Conservation (phyloP, 1,140 invertebrate genomes). For the Listronotus oregonensis region DNA sequence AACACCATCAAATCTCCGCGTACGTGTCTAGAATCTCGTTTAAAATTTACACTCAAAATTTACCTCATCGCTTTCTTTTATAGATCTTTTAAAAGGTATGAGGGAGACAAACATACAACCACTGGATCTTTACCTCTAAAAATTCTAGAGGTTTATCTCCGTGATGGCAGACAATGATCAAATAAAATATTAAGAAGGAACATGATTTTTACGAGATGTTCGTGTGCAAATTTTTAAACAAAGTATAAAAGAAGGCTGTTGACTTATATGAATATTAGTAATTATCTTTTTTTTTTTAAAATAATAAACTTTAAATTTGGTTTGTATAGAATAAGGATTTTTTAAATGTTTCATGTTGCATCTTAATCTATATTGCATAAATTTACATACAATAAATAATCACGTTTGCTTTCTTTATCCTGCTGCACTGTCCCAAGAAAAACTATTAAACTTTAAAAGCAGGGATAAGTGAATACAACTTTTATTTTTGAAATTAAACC, state of each 20-base stretch:
- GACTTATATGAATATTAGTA: too few species aligned
- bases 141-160: constrained; percentile 46
- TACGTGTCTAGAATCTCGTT: constrained; percentile 84
- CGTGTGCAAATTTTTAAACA: constrained; percentile 49
- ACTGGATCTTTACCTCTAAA: not conserved
- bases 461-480: too few species aligned
- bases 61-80: constrained; percentile 1
- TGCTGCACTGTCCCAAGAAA: too few species aligned
- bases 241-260: not conserved
- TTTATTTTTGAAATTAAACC: too few species aligned
- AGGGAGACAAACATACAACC: constrained; percentile 2
- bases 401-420: too few species aligned
- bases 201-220: constrained; percentile 53
- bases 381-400: too few species aligned
- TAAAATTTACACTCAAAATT: constrained; percentile 5
- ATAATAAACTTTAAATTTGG: too few species aligned
- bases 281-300: not conserved
- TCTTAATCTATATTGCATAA: too few species aligned
- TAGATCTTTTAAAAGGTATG: not conserved
- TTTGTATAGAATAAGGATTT: too few species aligned
- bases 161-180: constrained; percentile 47
- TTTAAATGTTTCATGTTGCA: too few species aligned
- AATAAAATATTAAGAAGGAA: constrained; percentile 53
- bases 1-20: constrained; percentile 57
- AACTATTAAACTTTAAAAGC: too few species aligned